phyloP scores from a whole-genome alignment of 2,113 vertebrate species.

The Phylloscopus trochilus region DNA sequence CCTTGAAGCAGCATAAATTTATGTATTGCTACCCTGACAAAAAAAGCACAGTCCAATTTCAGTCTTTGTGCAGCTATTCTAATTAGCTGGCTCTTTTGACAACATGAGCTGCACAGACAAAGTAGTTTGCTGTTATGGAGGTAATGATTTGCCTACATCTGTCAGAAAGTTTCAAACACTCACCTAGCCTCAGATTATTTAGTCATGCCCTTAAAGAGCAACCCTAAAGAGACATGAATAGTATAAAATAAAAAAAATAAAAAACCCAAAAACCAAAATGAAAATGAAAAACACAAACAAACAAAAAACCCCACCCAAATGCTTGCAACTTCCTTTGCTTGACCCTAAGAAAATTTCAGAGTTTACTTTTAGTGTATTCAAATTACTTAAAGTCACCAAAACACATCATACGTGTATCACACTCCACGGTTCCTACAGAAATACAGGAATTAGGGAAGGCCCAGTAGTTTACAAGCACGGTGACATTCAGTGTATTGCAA shows the following conservation, averaged over 20 bases:
- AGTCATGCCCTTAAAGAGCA: neutral
- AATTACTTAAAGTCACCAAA: neutral
- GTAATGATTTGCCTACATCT: neutral
- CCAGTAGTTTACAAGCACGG: neutral
- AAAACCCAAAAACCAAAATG: too few relatives aligned
- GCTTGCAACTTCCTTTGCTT: neutral
- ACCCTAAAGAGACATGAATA: neutral
- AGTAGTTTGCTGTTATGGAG: neutral
- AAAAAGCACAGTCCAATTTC: neutral
- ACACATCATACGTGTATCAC: neutral
- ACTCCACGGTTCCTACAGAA: neutral
- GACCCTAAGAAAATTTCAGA: neutral
- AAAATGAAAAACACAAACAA: neutral
- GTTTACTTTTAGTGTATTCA: neutral
- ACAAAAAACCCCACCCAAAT: neutral
- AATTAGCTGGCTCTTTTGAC: neutral
- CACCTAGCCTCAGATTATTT: neutral
- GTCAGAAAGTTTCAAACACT: neutral
- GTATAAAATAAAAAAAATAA: neutral
- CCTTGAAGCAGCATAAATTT: neutral
- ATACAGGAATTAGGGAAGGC: neutral
- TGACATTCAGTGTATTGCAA: neutral
- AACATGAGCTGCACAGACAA: neutral
- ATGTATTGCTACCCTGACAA: neutral
- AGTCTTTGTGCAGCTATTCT: neutral